Conservation (phyloP, 2,888 invertebrate species). For the Neocrepidodera transversa region DNA sequence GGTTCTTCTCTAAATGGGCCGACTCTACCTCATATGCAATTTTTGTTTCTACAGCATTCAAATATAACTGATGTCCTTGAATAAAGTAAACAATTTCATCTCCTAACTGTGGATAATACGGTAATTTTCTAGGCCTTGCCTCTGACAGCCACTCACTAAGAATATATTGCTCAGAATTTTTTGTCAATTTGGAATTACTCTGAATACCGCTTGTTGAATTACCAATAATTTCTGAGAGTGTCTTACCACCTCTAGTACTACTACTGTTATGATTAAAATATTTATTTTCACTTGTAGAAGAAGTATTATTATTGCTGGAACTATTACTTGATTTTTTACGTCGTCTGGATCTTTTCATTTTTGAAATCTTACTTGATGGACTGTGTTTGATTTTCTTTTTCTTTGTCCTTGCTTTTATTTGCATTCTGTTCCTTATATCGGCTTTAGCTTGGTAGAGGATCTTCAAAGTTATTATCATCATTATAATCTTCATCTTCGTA, state of each 20-base stretch:
- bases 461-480: conserved; percentile 36
- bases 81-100: conserved; percentile 88
- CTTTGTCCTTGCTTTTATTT: conserved; percentile 18
- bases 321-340: conserved; percentile 5
- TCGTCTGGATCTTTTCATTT: conserved; percentile 11
- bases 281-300: neutral
- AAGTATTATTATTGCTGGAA: conserved; percentile 2
- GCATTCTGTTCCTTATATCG: conserved; percentile 26
- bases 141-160: conserved; percentile 95
- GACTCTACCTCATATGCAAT: conserved; percentile 86
- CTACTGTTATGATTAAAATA: neutral
- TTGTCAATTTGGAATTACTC: conserved; percentile 61
- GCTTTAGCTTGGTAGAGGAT: conserved; percentile 34
- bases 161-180: conserved; percentile 56
- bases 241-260: neutral
- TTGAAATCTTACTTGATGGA: conserved; percentile 9
- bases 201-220: conserved; percentile 13
- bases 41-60: conserved; percentile 84
- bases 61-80: conserved; percentile 85
- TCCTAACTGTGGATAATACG: conserved; percentile 97
- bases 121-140: conserved; percentile 88
- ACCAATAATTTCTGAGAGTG: conserved; percentile 4
- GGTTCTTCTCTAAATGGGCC: no score
- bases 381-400: conserved; percentile 13
- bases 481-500: conserved; percentile 41